phyloP scores from a whole-genome alignment of 2,888 invertebrate genomes.

The Vanessa cardui region DNA sequence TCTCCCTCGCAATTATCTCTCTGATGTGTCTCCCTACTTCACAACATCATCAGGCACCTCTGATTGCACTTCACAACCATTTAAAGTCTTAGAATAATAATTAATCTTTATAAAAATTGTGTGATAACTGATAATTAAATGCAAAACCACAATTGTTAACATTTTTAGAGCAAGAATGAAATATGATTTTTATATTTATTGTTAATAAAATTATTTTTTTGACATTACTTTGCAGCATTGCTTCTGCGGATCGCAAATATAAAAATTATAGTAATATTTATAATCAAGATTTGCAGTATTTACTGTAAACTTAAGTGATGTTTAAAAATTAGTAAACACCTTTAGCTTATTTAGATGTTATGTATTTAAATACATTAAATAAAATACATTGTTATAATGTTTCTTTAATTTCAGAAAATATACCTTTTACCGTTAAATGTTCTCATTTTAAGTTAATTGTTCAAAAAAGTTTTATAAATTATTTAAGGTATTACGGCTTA shows the following conservation, averaged over 20 bases:
- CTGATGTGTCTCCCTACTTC: constrained; percentile 70
- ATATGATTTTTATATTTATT: constrained; percentile 23
- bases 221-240: constrained; percentile 29
- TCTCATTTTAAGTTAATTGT: too few relatives aligned
- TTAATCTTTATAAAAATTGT: not conserved
- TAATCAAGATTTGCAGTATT: constrained; percentile 45
- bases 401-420: not conserved
- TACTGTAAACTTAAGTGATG: constrained; percentile 49
- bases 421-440: not conserved
- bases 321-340: constrained; percentile 51
- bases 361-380: constrained; percentile 48
- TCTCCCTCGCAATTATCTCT: constrained; percentile 72
- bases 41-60: constrained; percentile 55
- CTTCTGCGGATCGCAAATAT: constrained; percentile 4
- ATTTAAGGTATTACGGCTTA: too few relatives aligned
- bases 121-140: not conserved
- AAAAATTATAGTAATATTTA: not conserved
- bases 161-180: not conserved
- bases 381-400: constrained; percentile 21
- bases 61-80: constrained; percentile 64
- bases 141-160: not conserved
- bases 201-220: constrained; percentile 12
- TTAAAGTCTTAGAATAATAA: constrained; percentile 67
- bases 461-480: too few relatives aligned
- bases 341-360: constrained; percentile 59